Percentiles rank a stretch among this genome's conserved stretches.
These are phyloP conservation scores for Smittia aterrima DNA, from an alignment of 2,888 invertebrate species.

Conservation along the genomic window DNA sequence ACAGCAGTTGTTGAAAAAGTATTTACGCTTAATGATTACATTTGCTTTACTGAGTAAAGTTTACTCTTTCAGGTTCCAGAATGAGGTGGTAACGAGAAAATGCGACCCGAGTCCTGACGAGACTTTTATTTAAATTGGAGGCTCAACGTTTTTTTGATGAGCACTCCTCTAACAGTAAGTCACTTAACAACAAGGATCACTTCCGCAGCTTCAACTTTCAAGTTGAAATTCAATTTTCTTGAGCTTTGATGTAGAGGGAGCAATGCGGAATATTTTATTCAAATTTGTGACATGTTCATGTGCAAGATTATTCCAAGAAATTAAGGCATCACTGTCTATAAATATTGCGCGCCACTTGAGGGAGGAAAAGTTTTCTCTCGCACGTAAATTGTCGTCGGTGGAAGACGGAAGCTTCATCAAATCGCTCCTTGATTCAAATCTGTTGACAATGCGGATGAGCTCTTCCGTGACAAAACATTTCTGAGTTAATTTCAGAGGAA, in stretches of 20 bases:
- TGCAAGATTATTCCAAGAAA: slow-evolving; percentile 5
- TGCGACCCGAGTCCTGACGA: too few relatives aligned
- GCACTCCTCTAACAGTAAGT: background rate
- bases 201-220: background rate
- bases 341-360: slow-evolving; percentile 9
- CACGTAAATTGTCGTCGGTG: too few relatives aligned
- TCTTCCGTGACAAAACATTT: slow-evolving; percentile 39
- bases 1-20: slow-evolving; percentile 7
- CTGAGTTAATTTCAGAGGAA: slow-evolving; percentile 28
- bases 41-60: too few relatives aligned
- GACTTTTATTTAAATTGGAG: background rate
- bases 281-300: slow-evolving; percentile 24
- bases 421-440: background rate
- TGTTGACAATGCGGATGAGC: slow-evolving; percentile 12
- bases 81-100: background rate
- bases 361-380: background rate
- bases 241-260: background rate
- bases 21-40: background rate
- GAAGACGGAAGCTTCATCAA: too few relatives aligned
- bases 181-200: background rate
- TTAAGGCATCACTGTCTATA: slow-evolving; percentile 18
- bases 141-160: slow-evolving; percentile 7
- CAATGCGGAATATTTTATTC: slow-evolving; percentile 11
- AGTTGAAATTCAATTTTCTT: slow-evolving; percentile 2
- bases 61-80: background rate